Conservation (phyloP, 2,888 invertebrate species). For the Uloborus plumipes region DNA sequence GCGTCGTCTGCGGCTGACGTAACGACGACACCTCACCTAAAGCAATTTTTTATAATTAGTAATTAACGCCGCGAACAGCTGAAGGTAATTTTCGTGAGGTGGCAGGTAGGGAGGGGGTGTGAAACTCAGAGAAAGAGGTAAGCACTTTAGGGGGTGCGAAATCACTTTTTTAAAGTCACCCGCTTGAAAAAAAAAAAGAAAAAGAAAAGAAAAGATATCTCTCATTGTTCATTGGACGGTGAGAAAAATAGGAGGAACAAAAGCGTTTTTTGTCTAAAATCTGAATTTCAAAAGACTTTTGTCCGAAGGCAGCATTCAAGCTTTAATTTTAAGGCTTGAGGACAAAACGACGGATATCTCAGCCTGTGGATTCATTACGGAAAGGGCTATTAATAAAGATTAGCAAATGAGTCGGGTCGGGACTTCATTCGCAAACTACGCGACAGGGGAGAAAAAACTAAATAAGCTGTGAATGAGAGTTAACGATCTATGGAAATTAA, state of each 20-base stretch:
- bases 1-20: too few relatives aligned
- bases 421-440: background rate
- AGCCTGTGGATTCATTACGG: conserved; percentile 3
- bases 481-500: too few relatives aligned
- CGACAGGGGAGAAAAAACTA: too few relatives aligned
- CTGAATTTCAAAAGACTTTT: conserved; percentile 20
- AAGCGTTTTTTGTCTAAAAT: background rate
- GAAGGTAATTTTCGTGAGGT: conserved; percentile 17
- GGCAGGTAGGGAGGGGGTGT: background rate
- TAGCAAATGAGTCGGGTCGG: conserved; percentile 6
- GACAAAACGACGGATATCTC: too few relatives aligned
- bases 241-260: conserved; percentile 6
- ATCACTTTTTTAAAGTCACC: conserved; percentile 3
- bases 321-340: too few relatives aligned
- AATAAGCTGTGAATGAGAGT: too few relatives aligned
- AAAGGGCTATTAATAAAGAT: conserved; percentile 6
- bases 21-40: too few relatives aligned
- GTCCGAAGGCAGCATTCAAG: too few relatives aligned
- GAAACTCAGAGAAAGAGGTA: background rate
- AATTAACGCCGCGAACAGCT: conserved; percentile 37
- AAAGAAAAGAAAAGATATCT: background rate
- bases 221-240: background rate
- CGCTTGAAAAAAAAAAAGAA: background rate
- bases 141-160: background rate
- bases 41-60: conserved; percentile 29